Conservation (phyloP, 2,888 invertebrate species). For the Xestia rhomboidea region DNA sequence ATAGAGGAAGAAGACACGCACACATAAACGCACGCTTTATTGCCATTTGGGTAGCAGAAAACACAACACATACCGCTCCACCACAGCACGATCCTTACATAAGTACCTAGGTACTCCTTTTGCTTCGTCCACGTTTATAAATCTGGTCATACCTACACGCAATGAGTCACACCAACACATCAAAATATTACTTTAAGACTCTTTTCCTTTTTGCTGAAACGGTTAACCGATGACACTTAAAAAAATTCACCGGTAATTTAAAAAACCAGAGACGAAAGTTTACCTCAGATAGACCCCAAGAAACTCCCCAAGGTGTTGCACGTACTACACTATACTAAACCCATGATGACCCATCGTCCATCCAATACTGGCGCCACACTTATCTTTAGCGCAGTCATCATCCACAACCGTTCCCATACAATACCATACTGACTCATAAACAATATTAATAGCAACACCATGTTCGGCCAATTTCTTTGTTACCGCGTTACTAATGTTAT, state of each 20-base stretch:
- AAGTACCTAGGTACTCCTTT: too few relatives aligned
- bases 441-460: conserved; percentile 42
- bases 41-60: not conserved
- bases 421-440: conserved; percentile 41
- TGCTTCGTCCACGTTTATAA: too few relatives aligned
- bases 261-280: not conserved
- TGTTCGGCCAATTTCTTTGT: conserved; percentile 58
- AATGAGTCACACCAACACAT: too few relatives aligned
- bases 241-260: too few relatives aligned
- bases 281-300: not conserved
- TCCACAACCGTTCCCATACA: conserved; percentile 9
- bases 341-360: not conserved
- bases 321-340: not conserved
- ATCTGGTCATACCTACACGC: too few relatives aligned
- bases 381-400: conserved; percentile 26
- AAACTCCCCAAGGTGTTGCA: not conserved
- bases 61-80: too few relatives aligned
- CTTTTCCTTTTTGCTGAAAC: too few relatives aligned
- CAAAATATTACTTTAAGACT: too few relatives aligned
- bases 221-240: too few relatives aligned
- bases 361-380: conserved; percentile 3
- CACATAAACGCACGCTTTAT: not conserved
- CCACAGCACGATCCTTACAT: too few relatives aligned
- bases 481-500: conserved; percentile 61
- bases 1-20: not conserved